These are phyloP conservation scores for Oscheius sp. DNA, from an alignment of 2,888 invertebrate species.

Conservation along the genomic window DNA sequence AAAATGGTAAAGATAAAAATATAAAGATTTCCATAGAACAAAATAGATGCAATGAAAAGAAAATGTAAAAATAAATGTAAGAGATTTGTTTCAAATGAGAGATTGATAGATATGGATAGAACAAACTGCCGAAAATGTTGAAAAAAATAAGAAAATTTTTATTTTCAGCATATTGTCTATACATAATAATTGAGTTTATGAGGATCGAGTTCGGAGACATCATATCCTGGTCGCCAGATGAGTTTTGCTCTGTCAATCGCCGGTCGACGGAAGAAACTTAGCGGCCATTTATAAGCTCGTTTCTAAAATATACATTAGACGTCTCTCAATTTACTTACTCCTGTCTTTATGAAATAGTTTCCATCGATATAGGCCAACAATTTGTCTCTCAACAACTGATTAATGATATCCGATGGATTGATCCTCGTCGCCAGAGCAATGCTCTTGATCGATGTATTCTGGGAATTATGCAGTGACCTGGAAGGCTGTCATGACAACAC, in stretches of 20 bases:
- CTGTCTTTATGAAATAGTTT: slow-evolving; percentile 46
- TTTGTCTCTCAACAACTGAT: slow-evolving; percentile 50
- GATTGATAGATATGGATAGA: neutral
- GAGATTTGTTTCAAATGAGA: neutral
- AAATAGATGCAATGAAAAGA: slow-evolving; percentile 1
- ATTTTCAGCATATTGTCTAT: slow-evolving; percentile 14
- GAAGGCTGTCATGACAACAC: neutral
- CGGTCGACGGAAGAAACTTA: slow-evolving; percentile 38
- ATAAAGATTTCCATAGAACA: neutral
- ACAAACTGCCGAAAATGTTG: neutral
- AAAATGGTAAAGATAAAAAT: neutral
- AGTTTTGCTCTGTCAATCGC: slow-evolving; percentile 35
- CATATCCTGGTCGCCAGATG: slow-evolving; percentile 36
- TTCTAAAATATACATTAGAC: slow-evolving; percentile 32
- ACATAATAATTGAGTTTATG: slow-evolving; percentile 47
- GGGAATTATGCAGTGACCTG: slow-evolving; percentile 35
- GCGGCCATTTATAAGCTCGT: slow-evolving; percentile 50
- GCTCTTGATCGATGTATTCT: slow-evolving; percentile 41
- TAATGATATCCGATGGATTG: slow-evolving; percentile 45
- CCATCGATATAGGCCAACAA: slow-evolving; percentile 41
- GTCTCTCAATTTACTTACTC: slow-evolving; percentile 27
- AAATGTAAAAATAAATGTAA: neutral
- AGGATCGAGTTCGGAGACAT: slow-evolving; percentile 39
- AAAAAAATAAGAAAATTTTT: too few species aligned
- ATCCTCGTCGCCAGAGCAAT: slow-evolving; percentile 51